Base-by-base conservation (phyloP, 2,888 invertebrate species). In the Oasisia sp. region DNA sequence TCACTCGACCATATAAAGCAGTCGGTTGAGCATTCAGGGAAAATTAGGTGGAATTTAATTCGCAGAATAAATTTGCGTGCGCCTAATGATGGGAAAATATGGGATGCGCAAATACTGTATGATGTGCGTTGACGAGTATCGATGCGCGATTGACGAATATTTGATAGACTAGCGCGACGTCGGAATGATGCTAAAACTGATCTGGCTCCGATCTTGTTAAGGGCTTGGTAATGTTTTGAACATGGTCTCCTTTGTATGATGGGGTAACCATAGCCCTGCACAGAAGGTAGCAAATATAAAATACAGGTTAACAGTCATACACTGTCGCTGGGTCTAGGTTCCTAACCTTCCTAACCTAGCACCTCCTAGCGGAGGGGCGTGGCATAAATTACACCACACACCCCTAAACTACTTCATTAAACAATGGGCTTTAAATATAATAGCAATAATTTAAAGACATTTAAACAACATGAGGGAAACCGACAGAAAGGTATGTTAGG, bases 101-200 rank as follows among this genome's bases (percentile, higher is more conserved):
- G 74, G 74, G 74, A 74, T 74, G 74, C 74, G 74, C 74, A 74
- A 74, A 19, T 74, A 8, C 27, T 19, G 27, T 19, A 74, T 74
- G 74, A 74, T 74, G 14, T 74, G 27, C 7, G 74, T 74, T 74
- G n/a, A 27, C 14, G 27, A 74, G 27, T 7, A 74, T 27, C 74
- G 74, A n/a, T 74, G 74, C 74, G 74, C 74, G 74, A 74, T 74
- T 74, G 14, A 74, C 74, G 74, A 74, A 74, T 74, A 74, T 74
- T 74, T 19, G 7, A 27, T 27, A 0, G 74, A 74, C 14, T 7
- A 5, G 19, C 27, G 7, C n/a, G 27, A 74, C n/a, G 27, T 74
- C 74, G 74, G 74, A 74, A 7, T 74, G 74, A 74, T 74, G 27
- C 27, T 74, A 74, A 74, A 0, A 74, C 27, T 27, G 74, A 74